A percentile compares a stretch with the other conserved stretches of the same genome.
These are phyloP conservation scores for Apodemus speciosus DNA, from an alignment of 2,113 vertebrate species.

Conservation along the genomic window DNA sequence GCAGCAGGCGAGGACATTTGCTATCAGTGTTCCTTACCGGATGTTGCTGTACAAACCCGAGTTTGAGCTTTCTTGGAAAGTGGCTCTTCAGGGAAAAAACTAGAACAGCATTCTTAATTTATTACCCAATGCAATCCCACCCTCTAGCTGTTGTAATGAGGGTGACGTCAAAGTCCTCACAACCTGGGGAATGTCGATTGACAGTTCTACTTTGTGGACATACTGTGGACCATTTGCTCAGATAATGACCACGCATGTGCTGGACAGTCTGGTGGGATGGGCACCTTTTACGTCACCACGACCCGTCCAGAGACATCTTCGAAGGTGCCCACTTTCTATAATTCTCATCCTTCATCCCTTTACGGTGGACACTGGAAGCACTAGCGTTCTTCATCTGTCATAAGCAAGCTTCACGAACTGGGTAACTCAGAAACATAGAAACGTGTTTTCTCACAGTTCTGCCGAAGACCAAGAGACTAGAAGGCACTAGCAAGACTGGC, in stretches of 20 bases:
- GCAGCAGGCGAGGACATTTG: constrained; percentile 1
- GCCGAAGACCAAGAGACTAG: background rate
- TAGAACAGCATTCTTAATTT: background rate
- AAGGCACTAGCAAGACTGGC: background rate
- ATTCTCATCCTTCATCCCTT: background rate
- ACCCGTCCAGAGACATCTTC: background rate
- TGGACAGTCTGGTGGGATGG: background rate
- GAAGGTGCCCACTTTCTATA: background rate
- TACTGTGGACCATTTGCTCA: background rate
- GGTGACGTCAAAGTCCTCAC: background rate
- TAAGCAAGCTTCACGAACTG: background rate
- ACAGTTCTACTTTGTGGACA: background rate
- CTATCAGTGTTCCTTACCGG: background rate
- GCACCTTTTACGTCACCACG: background rate
- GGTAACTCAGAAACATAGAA: background rate
- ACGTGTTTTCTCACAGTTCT: background rate
- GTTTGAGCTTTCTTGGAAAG: constrained; percentile 50
- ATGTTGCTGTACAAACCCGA: constrained; percentile 54
- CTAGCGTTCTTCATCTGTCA: background rate
- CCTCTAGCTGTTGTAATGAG: background rate
- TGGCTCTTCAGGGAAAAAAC: constrained; percentile 8
- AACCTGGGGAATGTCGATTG: background rate
- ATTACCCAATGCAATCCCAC: background rate
- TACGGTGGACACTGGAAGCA: background rate
- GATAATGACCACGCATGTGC: background rate